A percentile compares a stretch with the other conserved stretches of the same genome.
Conservation (phyloP, 1,140 invertebrate species). For the Dendroctonus ponderosae region DNA sequence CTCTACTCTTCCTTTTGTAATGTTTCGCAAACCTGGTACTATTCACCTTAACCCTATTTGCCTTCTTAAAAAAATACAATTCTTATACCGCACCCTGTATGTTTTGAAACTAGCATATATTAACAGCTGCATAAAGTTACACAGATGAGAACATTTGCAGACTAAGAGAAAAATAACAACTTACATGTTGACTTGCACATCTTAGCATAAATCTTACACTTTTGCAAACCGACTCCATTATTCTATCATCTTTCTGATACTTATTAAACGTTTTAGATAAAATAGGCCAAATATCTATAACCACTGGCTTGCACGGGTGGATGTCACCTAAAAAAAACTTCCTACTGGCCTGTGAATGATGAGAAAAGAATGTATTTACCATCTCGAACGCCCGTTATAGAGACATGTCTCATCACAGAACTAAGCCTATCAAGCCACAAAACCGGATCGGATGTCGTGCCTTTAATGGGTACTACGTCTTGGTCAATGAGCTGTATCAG, state of each 20-base stretch:
- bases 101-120: no score
- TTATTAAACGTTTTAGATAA: slow-evolving; percentile 71
- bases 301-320: slow-evolving; percentile 80
- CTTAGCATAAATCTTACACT: slow-evolving; percentile 87
- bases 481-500: slow-evolving; percentile 61
- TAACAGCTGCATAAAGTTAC: no score
- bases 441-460: slow-evolving; percentile 74
- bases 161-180: slow-evolving; percentile 6
- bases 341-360: background rate
- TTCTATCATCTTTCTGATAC: slow-evolving; percentile 78
- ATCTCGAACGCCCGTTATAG: slow-evolving; percentile 46
- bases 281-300: slow-evolving; percentile 85
- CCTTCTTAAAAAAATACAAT: no score
- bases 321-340: slow-evolving; percentile 53
- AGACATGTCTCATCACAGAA: slow-evolving; percentile 78
- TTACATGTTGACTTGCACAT: slow-evolving; percentile 74
- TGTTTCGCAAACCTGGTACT: no score
- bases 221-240: slow-evolving; percentile 91
- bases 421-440: slow-evolving; percentile 91
- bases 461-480: slow-evolving; percentile 48
- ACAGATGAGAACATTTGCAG: no score
- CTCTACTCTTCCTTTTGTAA: no score
- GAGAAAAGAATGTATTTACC: slow-evolving; percentile 34
- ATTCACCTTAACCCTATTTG: no score
- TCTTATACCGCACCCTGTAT: no score